These are phyloP conservation scores for Agelastica alni DNA, from an alignment of 2,888 invertebrate genomes.

Conservation along the genomic window DNA sequence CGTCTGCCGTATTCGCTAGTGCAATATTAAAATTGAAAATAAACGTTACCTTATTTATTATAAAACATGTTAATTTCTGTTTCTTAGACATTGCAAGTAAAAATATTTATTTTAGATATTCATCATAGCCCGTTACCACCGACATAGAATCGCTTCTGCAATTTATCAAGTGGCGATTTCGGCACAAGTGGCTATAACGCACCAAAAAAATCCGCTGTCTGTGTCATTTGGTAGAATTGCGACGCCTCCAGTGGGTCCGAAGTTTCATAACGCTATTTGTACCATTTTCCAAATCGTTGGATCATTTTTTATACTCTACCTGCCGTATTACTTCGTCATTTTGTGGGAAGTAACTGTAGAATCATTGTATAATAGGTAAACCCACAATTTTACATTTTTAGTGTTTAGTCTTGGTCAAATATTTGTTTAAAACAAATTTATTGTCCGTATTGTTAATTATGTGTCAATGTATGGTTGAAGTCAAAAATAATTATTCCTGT, in stretches of 20 bases:
- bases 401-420: no score
- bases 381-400: no score
- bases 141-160: constrained; percentile 82
- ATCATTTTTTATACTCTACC: constrained; percentile 72
- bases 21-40: no score
- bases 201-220: constrained; percentile 75
- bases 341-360: constrained; percentile 65
- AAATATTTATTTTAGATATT: constrained; percentile 62
- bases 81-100: no score
- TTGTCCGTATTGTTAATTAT: no score
- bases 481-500: no score
- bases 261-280: constrained; percentile 64
- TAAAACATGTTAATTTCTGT: not conserved
- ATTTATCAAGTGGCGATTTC: constrained; percentile 84
- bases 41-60: not conserved
- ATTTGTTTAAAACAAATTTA: no score
- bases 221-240: constrained; percentile 60
- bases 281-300: constrained; percentile 74
- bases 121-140: constrained; percentile 72
- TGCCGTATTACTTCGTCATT: constrained; percentile 74
- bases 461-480: no score
- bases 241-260: constrained; percentile 64
- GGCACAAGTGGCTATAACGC: constrained; percentile 82
- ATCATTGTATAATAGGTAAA: constrained; percentile 42
- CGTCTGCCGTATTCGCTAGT: no score